Conservation (phyloP, 2,888 invertebrate species). For the Limnephilus lunatus region DNA sequence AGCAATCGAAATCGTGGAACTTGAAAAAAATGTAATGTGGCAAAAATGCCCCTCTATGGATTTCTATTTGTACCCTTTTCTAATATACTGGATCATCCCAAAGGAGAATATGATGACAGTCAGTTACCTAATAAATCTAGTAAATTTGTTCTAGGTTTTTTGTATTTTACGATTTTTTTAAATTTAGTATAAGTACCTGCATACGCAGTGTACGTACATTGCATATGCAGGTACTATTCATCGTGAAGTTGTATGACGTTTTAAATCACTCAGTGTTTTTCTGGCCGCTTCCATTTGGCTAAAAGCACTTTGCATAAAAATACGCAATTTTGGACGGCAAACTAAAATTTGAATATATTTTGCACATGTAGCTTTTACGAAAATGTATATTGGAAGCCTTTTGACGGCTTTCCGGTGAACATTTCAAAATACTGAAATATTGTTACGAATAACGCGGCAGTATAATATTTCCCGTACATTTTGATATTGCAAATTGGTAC, state of each 20-base stretch:
- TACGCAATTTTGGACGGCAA: not conserved
- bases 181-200: too few species aligned
- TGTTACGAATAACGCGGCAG: not conserved
- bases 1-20: too few species aligned
- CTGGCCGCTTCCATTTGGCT: not conserved
- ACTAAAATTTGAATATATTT: not conserved
- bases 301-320: conserved; percentile 2
- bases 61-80: too few species aligned
- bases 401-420: not conserved
- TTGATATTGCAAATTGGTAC: not conserved
- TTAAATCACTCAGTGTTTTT: not conserved
- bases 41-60: too few species aligned
- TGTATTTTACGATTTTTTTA: too few species aligned
- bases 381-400: not conserved
- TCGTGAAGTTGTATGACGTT: not conserved
- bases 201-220: not conserved
- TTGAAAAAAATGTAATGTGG: too few species aligned
- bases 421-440: not conserved
- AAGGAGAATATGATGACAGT: too few species aligned
- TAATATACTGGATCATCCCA: too few species aligned
- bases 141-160: too few species aligned
- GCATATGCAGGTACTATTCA: not conserved
- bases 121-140: too few species aligned
- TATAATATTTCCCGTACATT: not conserved
- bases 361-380: not conserved